These are phyloP conservation scores for Mastacembelus armatus DNA, from an alignment of 2,797 vertebrate genomes.

Conservation along the genomic window DNA sequence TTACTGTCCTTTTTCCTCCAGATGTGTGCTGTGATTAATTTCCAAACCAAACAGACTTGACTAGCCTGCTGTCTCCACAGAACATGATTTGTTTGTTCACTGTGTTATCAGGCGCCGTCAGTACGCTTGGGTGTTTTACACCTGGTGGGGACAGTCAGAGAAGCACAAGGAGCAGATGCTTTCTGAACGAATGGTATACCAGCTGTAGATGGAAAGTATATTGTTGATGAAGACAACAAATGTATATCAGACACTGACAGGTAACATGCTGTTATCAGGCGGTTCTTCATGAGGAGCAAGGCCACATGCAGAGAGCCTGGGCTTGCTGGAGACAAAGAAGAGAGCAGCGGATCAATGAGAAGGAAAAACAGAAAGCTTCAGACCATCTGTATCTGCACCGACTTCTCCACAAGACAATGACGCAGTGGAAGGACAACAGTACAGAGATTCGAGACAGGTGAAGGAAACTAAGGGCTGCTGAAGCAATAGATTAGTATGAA, in stretches of 20 bases:
- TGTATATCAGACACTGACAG: conserved; percentile 1
- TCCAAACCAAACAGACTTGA: background rate
- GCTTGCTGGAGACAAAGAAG: conserved; percentile 78
- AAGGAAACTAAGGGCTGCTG: background rate
- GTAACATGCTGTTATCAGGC: conserved; percentile 78
- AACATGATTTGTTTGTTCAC: conserved; percentile 7
- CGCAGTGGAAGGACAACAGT: conserved; percentile 82
- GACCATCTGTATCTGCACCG: conserved; percentile 53
- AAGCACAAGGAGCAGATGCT: conserved; percentile 80
- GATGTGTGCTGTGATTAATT: background rate
- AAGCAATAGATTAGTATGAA: background rate
- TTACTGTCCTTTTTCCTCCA: background rate
- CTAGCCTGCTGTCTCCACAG: background rate
- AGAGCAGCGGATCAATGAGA: conserved; percentile 62
- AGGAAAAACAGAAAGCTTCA: conserved; percentile 68
- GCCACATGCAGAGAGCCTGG: conserved; percentile 79
- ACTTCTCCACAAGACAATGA: conserved; percentile 76
- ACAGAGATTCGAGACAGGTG: conserved; percentile 68
- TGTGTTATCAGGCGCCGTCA: conserved; percentile 69
- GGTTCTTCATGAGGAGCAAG: conserved; percentile 81
- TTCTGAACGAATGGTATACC: conserved; percentile 84
- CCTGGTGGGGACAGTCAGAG: conserved; percentile 81
- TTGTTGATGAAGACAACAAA: background rate
- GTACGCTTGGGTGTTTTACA: conserved; percentile 80
- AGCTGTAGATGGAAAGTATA: conserved; percentile 4